Percentiles rank a stretch among this genome's conserved stretches.
Conservation (phyloP, 2,888 invertebrate genomes). For the Chesias legatella region DNA sequence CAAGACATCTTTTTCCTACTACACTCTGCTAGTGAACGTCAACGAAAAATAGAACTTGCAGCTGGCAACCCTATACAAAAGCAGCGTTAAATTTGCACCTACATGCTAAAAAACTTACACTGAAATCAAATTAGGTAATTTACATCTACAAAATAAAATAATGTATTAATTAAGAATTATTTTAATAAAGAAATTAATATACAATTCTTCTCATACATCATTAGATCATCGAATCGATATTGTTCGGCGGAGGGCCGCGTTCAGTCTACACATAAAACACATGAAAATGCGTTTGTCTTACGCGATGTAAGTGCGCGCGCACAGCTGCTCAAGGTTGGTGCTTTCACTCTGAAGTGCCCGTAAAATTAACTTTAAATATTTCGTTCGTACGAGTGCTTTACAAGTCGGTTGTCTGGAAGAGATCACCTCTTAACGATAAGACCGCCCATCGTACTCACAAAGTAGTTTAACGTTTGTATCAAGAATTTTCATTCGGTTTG, state of each 20-base stretch:
- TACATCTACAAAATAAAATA: slow-evolving; percentile 19
- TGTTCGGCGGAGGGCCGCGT: slow-evolving; percentile 50
- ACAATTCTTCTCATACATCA: slow-evolving; percentile 73
- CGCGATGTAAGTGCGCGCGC: slow-evolving; percentile 31
- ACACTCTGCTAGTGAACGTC: slow-evolving; percentile 65
- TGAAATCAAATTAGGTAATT: neutral
- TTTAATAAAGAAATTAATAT: slow-evolving; percentile 80
- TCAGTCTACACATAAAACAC: slow-evolving; percentile 50
- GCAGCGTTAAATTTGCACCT: no score
- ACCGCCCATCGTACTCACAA: no score
- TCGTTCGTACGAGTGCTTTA: no score
- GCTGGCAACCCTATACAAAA: no score
- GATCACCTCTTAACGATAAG: no score
- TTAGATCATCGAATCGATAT: slow-evolving; percentile 58
- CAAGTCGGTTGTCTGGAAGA: no score
- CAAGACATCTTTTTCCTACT: slow-evolving; percentile 72
- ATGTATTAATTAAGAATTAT: slow-evolving; percentile 56
- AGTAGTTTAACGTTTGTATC: no score
- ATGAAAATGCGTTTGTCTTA: slow-evolving; percentile 29
- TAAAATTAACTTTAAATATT: no score
- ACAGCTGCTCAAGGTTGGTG: slow-evolving; percentile 3
- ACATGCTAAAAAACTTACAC: no score
- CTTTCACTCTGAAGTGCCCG: no score
- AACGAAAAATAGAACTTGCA: slow-evolving; percentile 51
- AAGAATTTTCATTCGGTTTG: no score